Percentiles rank a stretch among this genome's conserved stretches.
phyloP scores from a whole-genome alignment of 1,140 invertebrate genomes.

The Drosophila equinoxialis region DNA sequence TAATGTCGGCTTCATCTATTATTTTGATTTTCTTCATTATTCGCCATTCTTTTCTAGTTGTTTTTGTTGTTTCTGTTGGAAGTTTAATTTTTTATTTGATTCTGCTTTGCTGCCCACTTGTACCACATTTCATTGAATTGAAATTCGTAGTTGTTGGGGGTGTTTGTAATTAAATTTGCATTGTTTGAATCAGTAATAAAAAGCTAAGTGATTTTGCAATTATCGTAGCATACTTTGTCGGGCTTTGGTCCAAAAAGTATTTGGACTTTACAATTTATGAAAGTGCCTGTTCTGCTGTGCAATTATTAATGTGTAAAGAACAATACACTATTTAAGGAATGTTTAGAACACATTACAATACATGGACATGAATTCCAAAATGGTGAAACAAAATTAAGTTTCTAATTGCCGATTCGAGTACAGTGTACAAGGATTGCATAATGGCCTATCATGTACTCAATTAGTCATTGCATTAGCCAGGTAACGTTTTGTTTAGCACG shows the following conservation, averaged over 20 bases:
- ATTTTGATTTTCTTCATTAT: slow-evolving; percentile 36
- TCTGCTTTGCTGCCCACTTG: slow-evolving; percentile 43
- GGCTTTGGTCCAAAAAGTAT: background rate
- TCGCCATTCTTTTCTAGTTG: slow-evolving; percentile 20
- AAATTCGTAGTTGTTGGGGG: slow-evolving; percentile 43
- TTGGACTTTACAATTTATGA: background rate
- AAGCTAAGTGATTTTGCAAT: slow-evolving; percentile 14
- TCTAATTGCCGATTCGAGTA: background rate
- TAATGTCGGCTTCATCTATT: slow-evolving; percentile 33
- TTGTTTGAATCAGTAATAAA: slow-evolving; percentile 11
- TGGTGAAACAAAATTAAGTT: background rate
- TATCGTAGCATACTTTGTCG: slow-evolving; percentile 19
- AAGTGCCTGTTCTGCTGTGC: background rate
- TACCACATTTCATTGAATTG: slow-evolving; percentile 51
- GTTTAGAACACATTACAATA: no score
- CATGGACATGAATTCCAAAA: no score
- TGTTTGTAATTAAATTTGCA: slow-evolving; percentile 35
- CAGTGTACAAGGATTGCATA: slow-evolving; percentile 33
- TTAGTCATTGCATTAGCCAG: slow-evolving; percentile 59
- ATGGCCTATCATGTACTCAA: slow-evolving; percentile 50
- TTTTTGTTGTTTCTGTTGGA: background rate
- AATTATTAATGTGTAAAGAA: background rate
- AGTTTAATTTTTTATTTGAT: background rate
- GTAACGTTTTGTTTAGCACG: slow-evolving; percentile 46
- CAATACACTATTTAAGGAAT: no score